Base-by-base conservation (phyloP, 1,140 invertebrate species). In the Drosophila sproati region DNA sequence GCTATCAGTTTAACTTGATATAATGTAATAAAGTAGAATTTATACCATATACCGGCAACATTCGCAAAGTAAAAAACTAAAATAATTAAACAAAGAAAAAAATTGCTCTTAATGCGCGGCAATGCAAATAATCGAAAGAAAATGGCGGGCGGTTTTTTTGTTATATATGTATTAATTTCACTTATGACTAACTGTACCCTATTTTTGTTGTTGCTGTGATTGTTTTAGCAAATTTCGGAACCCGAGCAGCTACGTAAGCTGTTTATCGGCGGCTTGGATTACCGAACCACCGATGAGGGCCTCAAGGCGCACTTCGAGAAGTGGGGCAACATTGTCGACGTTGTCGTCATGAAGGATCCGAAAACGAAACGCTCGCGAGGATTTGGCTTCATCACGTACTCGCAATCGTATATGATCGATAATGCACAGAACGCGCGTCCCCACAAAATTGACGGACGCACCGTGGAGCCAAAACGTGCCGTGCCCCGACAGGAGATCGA, bases 331-430 rank as follows among this genome's bases (percentile, higher is more conserved):
- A 98, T 99, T 79, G 97, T 98, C 0, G 98, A 99, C 93, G 98
- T 98, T 52, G 98, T 99, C 7, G 98, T 99, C 0, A 99, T 99
- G 98, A 98, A 98, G 91, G 98, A 99, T 93, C 97, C 98, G 0
- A 96, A 98, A 82, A 99, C 98, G 1, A 97, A 97, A 82, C 93
- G 96, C 68, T 99, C 98, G 0, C 94, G 98, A 80, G 98, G 98
- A 1, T 99, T 99, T 94, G 98, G 98, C 10, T 99, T 99, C 91
- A 98, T 99, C 32, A 99, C 98, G 1, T 99, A 98, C 92, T 97
- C 97, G 2, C 94, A 96, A 77, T 96, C 97, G 7, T 95, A 96
- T 74, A 98, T 98, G 97, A 97, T 99, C 50, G 98, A 99, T 94
- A 97, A 97, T 93, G 98, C 98, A 2, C 98, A 99, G 93, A 95